phyloP scores from a whole-genome alignment of 2,888 invertebrate species.

The Lamellibrachia satsuma region DNA sequence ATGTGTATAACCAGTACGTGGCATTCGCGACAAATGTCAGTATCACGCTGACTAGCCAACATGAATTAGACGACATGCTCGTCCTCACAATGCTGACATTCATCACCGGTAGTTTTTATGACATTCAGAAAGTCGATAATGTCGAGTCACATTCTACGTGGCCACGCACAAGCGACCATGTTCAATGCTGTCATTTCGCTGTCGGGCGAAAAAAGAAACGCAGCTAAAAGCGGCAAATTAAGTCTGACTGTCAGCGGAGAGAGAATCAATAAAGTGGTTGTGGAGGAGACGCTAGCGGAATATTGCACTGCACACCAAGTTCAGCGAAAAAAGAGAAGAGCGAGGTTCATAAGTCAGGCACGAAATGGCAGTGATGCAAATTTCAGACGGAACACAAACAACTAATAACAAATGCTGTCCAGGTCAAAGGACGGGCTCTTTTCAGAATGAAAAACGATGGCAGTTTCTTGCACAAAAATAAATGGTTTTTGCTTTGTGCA shows the following conservation, averaged over 20 bases:
- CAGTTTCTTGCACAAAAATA: not conserved
- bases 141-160: not conserved
- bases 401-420: not conserved
- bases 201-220: conserved; percentile 8
- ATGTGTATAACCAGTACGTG: not conserved
- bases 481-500: not conserved
- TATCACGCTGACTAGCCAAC: not conserved
- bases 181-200: conserved; percentile 13
- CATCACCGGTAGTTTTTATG: not conserved
- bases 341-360: not conserved
- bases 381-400: not conserved
- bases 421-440: not conserved
- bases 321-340: not conserved
- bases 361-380: not conserved
- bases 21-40: conserved; percentile 17
- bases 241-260: not conserved
- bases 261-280: not conserved
- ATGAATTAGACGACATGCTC: conserved; percentile 2
- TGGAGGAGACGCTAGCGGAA: not conserved
- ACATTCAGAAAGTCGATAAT: not conserved
- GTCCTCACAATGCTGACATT: not conserved
- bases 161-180: not conserved
- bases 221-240: not conserved
- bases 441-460: not conserved
- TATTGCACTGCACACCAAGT: not conserved